These are phyloP conservation scores for Watsonalla binaria DNA, from an alignment of 2,888 invertebrate genomes.

Conservation along the genomic window DNA sequence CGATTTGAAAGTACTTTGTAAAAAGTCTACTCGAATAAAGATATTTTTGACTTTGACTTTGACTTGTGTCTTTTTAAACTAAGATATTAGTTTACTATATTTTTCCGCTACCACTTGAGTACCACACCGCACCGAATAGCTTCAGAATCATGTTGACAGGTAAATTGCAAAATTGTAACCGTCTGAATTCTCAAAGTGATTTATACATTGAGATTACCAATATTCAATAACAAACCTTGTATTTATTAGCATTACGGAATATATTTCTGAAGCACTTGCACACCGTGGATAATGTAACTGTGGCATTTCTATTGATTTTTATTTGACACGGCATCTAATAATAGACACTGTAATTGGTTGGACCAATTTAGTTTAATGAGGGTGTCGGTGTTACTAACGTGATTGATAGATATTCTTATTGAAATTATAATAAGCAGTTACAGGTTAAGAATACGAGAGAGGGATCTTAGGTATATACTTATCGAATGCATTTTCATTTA, in stretches of 20 bases:
- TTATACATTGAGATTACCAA: slow-evolving; percentile 27
- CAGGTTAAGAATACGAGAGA: neutral
- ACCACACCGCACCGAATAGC: slow-evolving; percentile 40
- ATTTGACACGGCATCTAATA: slow-evolving; percentile 44
- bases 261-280: neutral
- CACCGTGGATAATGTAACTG: slow-evolving; percentile 40
- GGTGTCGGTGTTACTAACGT: neutral
- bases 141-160: slow-evolving; percentile 61
- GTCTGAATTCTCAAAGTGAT: slow-evolving; percentile 55
- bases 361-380: slow-evolving; percentile 9
- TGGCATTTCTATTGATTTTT: slow-evolving; percentile 51
- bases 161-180: slow-evolving; percentile 65
- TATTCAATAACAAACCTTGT: slow-evolving; percentile 20
- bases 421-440: neutral
- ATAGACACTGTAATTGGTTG: slow-evolving; percentile 34
- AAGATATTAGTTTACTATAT: neutral
- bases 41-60: too few relatives aligned
- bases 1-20: too few relatives aligned
- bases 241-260: neutral
- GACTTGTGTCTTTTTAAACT: neutral
- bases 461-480: too few relatives aligned
- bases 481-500: too few relatives aligned
- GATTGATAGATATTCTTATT: neutral
- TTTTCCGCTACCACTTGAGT: slow-evolving; percentile 11
- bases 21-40: too few relatives aligned